Conservation (phyloP, 2,113 vertebrate species). For the Amia ocellicauda region DNA sequence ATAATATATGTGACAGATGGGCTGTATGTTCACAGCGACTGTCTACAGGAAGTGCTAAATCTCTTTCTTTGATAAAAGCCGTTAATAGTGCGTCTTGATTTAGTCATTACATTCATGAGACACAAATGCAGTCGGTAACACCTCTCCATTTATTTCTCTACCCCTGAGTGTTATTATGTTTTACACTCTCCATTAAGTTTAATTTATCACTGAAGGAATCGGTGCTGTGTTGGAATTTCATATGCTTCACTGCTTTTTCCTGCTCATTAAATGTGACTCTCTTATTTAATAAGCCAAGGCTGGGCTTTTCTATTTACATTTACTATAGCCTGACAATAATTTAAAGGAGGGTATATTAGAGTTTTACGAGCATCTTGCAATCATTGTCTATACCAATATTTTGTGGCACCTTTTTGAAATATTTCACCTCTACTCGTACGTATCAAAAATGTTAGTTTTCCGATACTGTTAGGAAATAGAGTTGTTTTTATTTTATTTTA, state of each 20-base stretch:
- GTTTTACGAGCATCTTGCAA: no score
- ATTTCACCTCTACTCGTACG: no score
- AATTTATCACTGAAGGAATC: constrained; percentile 42
- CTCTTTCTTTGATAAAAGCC: constrained; percentile 24
- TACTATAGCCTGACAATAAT: no score
- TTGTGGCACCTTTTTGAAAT: no score
- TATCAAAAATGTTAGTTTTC: no score
- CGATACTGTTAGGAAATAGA: no score
- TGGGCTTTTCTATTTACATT: no score
- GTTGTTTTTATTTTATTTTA: no score
- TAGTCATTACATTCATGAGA: constrained; percentile 27
- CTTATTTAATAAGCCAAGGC: no score
- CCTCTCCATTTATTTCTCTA: constrained; percentile 32
- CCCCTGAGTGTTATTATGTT: constrained; percentile 20
- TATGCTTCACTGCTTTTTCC: constrained; percentile 5
- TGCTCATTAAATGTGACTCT: no score
- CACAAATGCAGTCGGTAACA: constrained; percentile 11
- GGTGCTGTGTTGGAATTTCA: constrained; percentile 28
- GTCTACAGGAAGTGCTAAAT: constrained; percentile 29
- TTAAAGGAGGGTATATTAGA: no score
- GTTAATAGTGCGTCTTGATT: constrained; percentile 34
- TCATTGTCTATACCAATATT: no score
- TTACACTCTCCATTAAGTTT: constrained; percentile 39
- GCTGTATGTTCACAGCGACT: constrained; percentile 15
- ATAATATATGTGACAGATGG: background rate